A percentile compares a stretch with the other conserved stretches of the same genome.
Conservation (phyloP, 2,888 invertebrate genomes). For the Piscicola geometra region DNA sequence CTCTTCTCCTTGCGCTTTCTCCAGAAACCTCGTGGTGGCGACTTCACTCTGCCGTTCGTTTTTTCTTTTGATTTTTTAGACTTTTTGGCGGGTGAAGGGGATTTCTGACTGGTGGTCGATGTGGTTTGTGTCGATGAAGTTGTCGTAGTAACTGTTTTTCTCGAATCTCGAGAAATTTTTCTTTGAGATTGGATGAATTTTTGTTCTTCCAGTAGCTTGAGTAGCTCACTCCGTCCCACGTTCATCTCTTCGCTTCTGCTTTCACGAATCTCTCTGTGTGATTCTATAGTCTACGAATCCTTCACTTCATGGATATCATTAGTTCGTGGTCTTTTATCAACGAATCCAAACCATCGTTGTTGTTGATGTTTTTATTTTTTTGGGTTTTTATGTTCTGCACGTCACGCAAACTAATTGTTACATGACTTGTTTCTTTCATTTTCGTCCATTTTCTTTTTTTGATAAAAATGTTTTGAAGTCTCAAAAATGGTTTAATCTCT, state of each 20-base stretch:
- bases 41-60: no score
- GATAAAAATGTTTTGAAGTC: no score
- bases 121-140: background rate
- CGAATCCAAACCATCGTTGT: background rate
- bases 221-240: background rate
- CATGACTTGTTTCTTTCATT: no score
- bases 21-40: no score
- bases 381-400: background rate
- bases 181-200: background rate
- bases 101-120: background rate
- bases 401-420: background rate
- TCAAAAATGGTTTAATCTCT: no score
- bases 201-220: slow-evolving; percentile 5
- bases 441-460: no score
- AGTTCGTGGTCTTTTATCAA: background rate
- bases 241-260: no score
- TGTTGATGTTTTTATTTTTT: background rate
- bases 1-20: background rate
- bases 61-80: background rate
- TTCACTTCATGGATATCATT: background rate
- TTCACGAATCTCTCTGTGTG: no score
- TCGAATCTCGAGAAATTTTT: background rate
- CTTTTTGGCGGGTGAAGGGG: background rate
- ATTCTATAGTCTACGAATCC: no score
- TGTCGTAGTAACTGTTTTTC: background rate